Evolutionary conservation across 2,797 vertebrate genomes (phyloP), one percentile per base, ranked within the genome.

Genomic region (Syngnathus acus): DNA sequence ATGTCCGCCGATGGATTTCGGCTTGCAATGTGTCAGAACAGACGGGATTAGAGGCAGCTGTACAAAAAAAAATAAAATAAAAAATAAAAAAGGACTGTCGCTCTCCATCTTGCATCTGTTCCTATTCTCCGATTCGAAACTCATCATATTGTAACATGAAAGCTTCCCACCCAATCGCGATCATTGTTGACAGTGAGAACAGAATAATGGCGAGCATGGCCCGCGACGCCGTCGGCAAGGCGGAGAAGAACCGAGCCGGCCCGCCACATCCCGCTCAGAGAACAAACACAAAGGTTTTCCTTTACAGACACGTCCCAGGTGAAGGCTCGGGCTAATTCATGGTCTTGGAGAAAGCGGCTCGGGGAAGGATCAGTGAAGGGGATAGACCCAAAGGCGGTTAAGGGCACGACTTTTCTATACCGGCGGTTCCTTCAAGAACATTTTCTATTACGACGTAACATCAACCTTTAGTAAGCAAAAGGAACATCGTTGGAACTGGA

Each of bases 251-350:
- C 78, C 38, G 74, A 85, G 81, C 78, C 66, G 50, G 65, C 76
- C 80, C 74, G 82, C 78, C 81, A 85, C 85, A 87, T 87, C 80
- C 85, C 79, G 83, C 82, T 87, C 82, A 82, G 72, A 78, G 86
- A 86, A 78, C 88, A 89, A 87, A 89, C 86, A 88, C 85, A 89
- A 89, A 86, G 80, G 78, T 76, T 87, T 60, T 88, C 84, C 86
- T 87, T 86, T 84, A 32, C 79, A 74, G 74, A 65, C 75, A 72
- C 71, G 82, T 86, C 81, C 75, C 82, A 65, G 77, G 72, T 80
- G 81, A 84, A 85, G 66, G 77, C 73, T 75, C 80, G 17, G 72
- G 79, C 78, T 83, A 85, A 88, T 88, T 86, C 82, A 72, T 68
- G 21, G 55, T 82, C 75, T 80, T 78, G 66, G 73, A 68, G 78